Conservation (phyloP, 2,113 vertebrate genomes). For the Myxocyprinus asiaticus region DNA sequence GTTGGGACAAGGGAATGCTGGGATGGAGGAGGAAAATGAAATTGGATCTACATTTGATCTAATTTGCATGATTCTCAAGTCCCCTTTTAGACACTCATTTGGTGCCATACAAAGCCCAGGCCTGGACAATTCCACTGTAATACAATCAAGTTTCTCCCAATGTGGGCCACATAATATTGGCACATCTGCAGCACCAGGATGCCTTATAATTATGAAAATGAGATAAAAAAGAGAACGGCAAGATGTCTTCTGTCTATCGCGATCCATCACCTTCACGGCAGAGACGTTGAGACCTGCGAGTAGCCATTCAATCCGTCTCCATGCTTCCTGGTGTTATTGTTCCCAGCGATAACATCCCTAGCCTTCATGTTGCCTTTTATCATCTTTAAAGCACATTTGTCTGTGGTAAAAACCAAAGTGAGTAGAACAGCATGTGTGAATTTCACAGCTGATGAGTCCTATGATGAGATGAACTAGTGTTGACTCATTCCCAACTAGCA, state of each 20-base stretch:
- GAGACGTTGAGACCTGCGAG: conserved; percentile 30
- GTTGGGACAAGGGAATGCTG: conserved; percentile 41
- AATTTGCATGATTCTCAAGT: conserved; percentile 68
- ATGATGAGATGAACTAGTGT: not conserved
- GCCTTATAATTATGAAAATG: conserved; percentile 72
- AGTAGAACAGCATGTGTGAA: conserved; percentile 12
- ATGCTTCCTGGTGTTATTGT: conserved; percentile 34
- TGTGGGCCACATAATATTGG: conserved; percentile 61
- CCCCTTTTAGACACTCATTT: conserved; percentile 62
- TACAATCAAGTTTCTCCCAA: conserved; percentile 59
- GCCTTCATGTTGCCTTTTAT: conserved; percentile 43
- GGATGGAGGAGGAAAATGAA: conserved; percentile 30
- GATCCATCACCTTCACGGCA: conserved; percentile 51
- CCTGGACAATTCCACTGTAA: conserved; percentile 59
- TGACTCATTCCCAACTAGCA: too few relatives aligned
- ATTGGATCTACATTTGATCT: conserved; percentile 68
- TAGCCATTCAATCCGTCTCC: conserved; percentile 31
- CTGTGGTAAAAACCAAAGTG: conserved; percentile 23
- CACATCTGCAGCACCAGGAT: conserved; percentile 63
- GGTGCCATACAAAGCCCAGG: conserved; percentile 49
- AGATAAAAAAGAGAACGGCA: conserved; percentile 63
- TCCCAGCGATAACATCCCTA: conserved; percentile 14
- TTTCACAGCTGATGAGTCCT: conserved; percentile 31
- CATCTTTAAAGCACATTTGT: conserved; percentile 42
- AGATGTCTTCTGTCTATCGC: conserved; percentile 61